Base-by-base conservation (phyloP, 1,140 invertebrate species). In the Apis mellifera region DNA sequence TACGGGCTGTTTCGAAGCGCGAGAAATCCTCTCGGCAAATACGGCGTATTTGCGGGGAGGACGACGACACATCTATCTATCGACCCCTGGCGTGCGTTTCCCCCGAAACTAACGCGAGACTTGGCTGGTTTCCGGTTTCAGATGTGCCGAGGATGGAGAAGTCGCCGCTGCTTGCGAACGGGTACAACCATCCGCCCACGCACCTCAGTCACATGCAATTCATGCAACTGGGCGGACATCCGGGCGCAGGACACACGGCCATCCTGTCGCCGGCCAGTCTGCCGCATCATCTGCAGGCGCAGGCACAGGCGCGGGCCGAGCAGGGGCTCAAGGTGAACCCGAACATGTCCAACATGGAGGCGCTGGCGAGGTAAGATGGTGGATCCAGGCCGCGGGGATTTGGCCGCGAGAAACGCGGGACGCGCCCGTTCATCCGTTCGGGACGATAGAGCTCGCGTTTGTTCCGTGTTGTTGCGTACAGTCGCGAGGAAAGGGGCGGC, bases 151-250 rank as follows among this genome's bases (percentile, higher is more conserved):
- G 97, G 83, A 94, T 98, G 95, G 97, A 98, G 93, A 99, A 99
- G 94, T 98, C 97, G 48, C 98, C 98, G 26, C 95, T 98, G 12
- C 94, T 99, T 74, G 97, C 98, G 57, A 99, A 99, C 92, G 98
- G 98, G 57, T 99, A 99, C 95, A 98, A 98, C 94, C 98, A 98
- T 86, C 97, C 97, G 76, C 98, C 98, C 66, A 98, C 98, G 86
- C 97, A 98, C 92, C 95, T 97, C 84, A 97, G 97, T 90, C 97
- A 98, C 88, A 98, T 98, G 96, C 97, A 97, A 91, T 97, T 97
- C 93, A 97, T 97, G 97, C 97, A 97, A 94, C 95, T 96, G 90
- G 95, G 93, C 86, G 97, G 96, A 90, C 97, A 97, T 93, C 96
- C 96, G 90, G 93, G 92, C 82, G 93, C 93, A 64, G 94, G 94